A percentile compares a stretch with the other conserved stretches of the same genome.
Conservation (phyloP, 1,140 invertebrate species). For the Macrotrachela quadricornifera region DNA sequence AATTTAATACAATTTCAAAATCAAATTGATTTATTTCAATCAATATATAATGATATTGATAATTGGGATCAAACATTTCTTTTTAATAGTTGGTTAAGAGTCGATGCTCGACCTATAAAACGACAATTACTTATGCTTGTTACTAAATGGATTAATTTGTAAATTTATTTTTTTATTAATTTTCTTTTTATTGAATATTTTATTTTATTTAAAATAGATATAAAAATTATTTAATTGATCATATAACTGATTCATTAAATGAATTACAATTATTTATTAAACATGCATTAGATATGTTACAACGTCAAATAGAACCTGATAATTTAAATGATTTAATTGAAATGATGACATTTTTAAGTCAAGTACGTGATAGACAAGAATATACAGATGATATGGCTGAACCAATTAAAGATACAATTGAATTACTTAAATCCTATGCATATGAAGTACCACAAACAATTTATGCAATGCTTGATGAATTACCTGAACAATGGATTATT, state of each 20-base stretch:
- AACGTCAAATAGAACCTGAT: slow-evolving; percentile 20
- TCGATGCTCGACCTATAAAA: slow-evolving; percentile 38
- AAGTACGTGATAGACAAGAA: slow-evolving; percentile 18
- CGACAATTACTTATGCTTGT: no score
- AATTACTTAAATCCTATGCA: slow-evolving; percentile 17
- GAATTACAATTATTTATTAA: slow-evolving; percentile 35
- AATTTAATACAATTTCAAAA: no score
- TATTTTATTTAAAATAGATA: slow-evolving; percentile 44
- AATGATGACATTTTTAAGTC: slow-evolving; percentile 19
- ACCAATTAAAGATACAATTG: slow-evolving; percentile 41
- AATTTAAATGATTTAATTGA: slow-evolving; percentile 18
- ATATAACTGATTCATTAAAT: slow-evolving; percentile 40
- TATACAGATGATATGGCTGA: slow-evolving; percentile 52
- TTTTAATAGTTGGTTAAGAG: slow-evolving; percentile 63
- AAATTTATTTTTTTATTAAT: no score
- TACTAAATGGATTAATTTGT: slow-evolving; percentile 45
- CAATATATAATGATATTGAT: no score
- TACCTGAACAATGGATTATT: neutral
- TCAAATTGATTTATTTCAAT: no score
- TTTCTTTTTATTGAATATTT: no score
- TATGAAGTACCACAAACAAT: slow-evolving; percentile 11
- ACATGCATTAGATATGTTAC: slow-evolving; percentile 37
- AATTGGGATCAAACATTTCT: slow-evolving; percentile 32
- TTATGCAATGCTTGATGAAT: neutral
- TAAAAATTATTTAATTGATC: slow-evolving; percentile 59